Percentiles rank a stretch among this genome's conserved stretches.
Evolutionary conservation across 2,797 vertebrate species (phyloP).

Genomic region (Pipistrellus pipistrellus): DNA sequence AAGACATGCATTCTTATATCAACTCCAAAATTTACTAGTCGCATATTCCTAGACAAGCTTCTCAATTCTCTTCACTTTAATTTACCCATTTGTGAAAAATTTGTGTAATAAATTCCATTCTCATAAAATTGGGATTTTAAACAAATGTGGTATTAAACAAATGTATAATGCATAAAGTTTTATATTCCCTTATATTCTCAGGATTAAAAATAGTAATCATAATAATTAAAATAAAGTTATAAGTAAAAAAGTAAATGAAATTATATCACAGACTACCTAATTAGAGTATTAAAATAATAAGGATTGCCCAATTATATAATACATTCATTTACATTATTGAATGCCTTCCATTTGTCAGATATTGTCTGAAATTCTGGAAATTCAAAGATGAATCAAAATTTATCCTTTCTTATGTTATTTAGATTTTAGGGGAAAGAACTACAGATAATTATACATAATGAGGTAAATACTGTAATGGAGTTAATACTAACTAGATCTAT

Average conservation of each 20-base stretch:
- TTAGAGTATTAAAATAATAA: not conserved
- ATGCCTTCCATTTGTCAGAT: not conserved
- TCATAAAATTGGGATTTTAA: not conserved
- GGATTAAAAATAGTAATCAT: slow-evolving; percentile 1
- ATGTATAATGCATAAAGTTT: not conserved
- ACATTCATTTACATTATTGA: not conserved
- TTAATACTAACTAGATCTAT: too few species aligned
- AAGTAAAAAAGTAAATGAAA: slow-evolving; percentile 4
- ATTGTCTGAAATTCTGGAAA: not conserved
- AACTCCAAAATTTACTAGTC: not conserved
- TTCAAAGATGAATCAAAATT: not conserved
- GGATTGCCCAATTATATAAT: not conserved
- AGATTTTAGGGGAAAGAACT: not conserved
- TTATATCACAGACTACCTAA: not conserved
- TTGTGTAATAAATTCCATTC: not conserved
- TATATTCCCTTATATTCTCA: not conserved
- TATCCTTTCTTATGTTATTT: not conserved
- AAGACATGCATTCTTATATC: not conserved
- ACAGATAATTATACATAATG: not conserved
- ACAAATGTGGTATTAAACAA: not conserved
- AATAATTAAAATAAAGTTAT: slow-evolving; percentile 2
- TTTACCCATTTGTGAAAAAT: not conserved
- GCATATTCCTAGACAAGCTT: not conserved
- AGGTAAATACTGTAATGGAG: not conserved
- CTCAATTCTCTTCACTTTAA: not conserved